A percentile compares a stretch with the other conserved stretches of the same genome.
phyloP scores from a whole-genome alignment of 2,113 vertebrate species.

The Mixornis gularis region DNA sequence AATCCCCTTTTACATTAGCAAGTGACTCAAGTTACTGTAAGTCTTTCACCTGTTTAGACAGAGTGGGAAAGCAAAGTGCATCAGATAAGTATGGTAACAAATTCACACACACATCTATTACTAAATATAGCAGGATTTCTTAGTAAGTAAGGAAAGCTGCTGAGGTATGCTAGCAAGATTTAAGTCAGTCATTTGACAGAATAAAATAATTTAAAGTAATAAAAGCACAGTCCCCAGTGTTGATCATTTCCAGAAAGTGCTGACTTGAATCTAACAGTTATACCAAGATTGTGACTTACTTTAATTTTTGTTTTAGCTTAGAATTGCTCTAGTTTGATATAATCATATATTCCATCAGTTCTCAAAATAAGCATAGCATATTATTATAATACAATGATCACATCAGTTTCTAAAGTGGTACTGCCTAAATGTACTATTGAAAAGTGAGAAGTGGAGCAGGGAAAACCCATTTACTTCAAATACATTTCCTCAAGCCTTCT shows the following conservation, averaged over 20 bases:
- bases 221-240: neutral
- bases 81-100: conserved; percentile 44
- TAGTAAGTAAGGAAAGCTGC: conserved; percentile 38
- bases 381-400: conserved; percentile 27
- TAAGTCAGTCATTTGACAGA: conserved; percentile 18
- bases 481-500: neutral
- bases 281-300: neutral
- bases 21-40: neutral
- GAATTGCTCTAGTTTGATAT: neutral
- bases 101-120: conserved; percentile 45
- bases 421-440: neutral
- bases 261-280: neutral
- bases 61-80: conserved; percentile 24
- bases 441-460: neutral
- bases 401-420: conserved; percentile 48
- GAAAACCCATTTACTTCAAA: neutral
- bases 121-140: conserved; percentile 69
- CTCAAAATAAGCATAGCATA: conserved; percentile 24
- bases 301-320: neutral
- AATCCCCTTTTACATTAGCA: neutral
- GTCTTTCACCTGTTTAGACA: neutral
- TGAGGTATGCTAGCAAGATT: conserved; percentile 49
- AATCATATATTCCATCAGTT: neutral
- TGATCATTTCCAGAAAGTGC: neutral
- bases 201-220: neutral